Conservation (phyloP, 2,888 invertebrate genomes). For the Himalopsyche japonica region DNA sequence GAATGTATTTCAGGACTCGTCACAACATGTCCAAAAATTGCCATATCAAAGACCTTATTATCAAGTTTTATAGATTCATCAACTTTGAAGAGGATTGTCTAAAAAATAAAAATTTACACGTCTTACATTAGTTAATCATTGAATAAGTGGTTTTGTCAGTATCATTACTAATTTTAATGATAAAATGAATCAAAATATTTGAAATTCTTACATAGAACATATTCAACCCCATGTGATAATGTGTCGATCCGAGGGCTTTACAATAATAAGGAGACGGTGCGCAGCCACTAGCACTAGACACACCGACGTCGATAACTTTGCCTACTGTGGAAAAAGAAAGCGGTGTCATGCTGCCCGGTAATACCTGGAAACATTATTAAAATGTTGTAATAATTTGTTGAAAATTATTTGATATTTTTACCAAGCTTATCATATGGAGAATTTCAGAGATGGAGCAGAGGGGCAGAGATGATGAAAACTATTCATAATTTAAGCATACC, state of each 20-base stretch:
- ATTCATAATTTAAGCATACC: conserved; percentile 44
- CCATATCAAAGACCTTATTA: conserved; percentile 62
- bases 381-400: no score
- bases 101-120: conserved; percentile 41
- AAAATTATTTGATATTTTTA: no score
- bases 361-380: conserved; percentile 15
- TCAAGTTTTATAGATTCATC: conserved; percentile 53
- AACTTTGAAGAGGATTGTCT: conserved; percentile 55
- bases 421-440: no score
- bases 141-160: no score
- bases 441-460: no score
- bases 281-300: neutral
- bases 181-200: neutral
- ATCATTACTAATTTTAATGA: neutral
- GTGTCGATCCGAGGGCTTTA: conserved; percentile 14
- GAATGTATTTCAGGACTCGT: conserved; percentile 58
- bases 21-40: conserved; percentile 65
- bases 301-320: conserved; percentile 46
- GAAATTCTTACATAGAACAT: neutral
- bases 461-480: no score
- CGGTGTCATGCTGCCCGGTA: conserved; percentile 25
- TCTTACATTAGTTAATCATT: no score
- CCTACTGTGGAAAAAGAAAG: conserved; percentile 6
- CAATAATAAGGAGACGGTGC: neutral
- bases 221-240: conserved; percentile 44